A percentile compares a stretch with the other conserved stretches of the same genome.
Conservation (phyloP, 2,888 invertebrate species). For the Dorcus parallelipipedus region DNA sequence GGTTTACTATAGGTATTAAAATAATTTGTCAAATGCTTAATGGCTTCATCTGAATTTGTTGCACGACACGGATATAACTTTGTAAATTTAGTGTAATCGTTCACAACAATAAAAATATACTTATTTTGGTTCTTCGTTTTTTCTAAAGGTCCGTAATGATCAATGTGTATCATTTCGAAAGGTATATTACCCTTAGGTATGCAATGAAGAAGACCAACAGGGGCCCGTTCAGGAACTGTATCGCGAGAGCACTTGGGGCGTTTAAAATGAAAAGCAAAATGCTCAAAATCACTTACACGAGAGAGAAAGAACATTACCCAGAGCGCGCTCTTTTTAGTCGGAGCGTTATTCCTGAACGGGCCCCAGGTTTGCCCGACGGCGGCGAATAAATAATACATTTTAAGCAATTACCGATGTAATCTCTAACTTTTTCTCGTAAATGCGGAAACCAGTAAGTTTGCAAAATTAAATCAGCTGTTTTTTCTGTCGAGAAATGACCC, state of each 20-base stretch:
- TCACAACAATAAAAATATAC: conserved; percentile 30
- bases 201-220: conserved; percentile 30
- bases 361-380: conserved; percentile 25
- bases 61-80: conserved; percentile 24
- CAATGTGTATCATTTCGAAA: conserved; percentile 30
- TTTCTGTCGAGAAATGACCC: conserved; percentile 35
- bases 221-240: too few relatives aligned
- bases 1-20: conserved; percentile 28
- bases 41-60: conserved; percentile 20
- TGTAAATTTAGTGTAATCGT: conserved; percentile 31
- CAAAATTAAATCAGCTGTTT: conserved; percentile 28
- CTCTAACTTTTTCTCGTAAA: conserved; percentile 27
- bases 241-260: too few relatives aligned
- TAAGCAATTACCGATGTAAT: conserved; percentile 31
- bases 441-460: conserved; percentile 37
- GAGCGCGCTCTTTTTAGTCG: too few relatives aligned
- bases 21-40: conserved; percentile 28
- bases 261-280: too few relatives aligned
- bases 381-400: conserved; percentile 30
- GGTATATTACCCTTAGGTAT: conserved; percentile 31
- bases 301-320: too few relatives aligned
- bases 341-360: too few relatives aligned
- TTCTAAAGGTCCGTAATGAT: conserved; percentile 32
- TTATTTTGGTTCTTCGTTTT: conserved; percentile 21
- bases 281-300: too few relatives aligned